phyloP scores from a whole-genome alignment of 2,797 vertebrate genomes.

The Hypotaenidia okinawae region DNA sequence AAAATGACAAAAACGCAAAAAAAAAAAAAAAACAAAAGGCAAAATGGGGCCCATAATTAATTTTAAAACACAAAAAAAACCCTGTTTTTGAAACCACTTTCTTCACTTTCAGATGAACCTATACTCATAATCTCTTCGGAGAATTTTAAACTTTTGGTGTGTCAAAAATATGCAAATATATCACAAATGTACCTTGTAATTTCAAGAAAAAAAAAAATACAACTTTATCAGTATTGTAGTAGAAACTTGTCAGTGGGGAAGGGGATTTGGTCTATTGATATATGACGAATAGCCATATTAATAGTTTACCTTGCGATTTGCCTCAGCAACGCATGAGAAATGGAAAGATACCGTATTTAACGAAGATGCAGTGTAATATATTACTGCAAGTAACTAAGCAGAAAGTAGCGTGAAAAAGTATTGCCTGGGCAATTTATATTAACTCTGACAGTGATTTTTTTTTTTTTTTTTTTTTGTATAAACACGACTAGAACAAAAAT shows the following conservation, averaged over 20 bases:
- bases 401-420: slow-evolving; percentile 67
- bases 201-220: slow-evolving; percentile 64
- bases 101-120: slow-evolving; percentile 62
- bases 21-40: neutral
- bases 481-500: slow-evolving; percentile 71
- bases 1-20: neutral
- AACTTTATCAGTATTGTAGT: slow-evolving; percentile 70
- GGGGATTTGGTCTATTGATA: slow-evolving; percentile 77
- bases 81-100: slow-evolving; percentile 64
- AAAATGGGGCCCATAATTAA: slow-evolving; percentile 57
- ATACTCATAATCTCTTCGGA: slow-evolving; percentile 60
- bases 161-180: slow-evolving; percentile 83
- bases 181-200: slow-evolving; percentile 74
- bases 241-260: slow-evolving; percentile 75
- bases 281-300: slow-evolving; percentile 84
- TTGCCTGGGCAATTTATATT: slow-evolving; percentile 77
- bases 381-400: slow-evolving; percentile 72
- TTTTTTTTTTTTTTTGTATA: slow-evolving; percentile 62
- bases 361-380: slow-evolving; percentile 67
- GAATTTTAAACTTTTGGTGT: slow-evolving; percentile 72
- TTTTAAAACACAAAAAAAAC: slow-evolving; percentile 43
- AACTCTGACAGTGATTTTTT: slow-evolving; percentile 65
- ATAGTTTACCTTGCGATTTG: slow-evolving; percentile 81
- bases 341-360: slow-evolving; percentile 68
- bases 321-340: slow-evolving; percentile 74